Evolutionary conservation across 2,113 vertebrate species (phyloP), one percentile per base, ranked within the genome.

Genomic region (Elachura formosa): DNA sequence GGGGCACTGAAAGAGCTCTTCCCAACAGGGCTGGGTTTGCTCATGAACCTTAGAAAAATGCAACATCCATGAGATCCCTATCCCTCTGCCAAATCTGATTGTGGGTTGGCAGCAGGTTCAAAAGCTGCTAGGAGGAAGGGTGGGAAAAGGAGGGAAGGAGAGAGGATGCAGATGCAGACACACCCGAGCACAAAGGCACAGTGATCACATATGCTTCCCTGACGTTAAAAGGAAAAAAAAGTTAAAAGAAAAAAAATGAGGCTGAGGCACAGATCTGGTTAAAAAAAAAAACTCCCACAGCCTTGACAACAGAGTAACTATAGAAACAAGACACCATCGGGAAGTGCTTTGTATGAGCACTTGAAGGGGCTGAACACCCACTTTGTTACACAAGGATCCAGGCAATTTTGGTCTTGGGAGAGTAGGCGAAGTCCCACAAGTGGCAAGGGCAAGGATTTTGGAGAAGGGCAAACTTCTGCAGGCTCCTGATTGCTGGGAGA

Each of bases 61-160:
- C 38, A 82, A 45, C 8, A 61, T 51, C 81, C 73, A 62, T 0
- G 1, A 85, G 82, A 79, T 58, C 82, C 24, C 92, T 79, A 62
- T 83, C 23, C 78, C 46, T 64, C 72, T 83, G 92, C 88, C 96
- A 95, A 52, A 66, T 88, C 92, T 76, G 85, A 91, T 6, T 62
- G 78, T 16, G 25, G 72, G 92, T 82, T 95, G 92, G 94, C 95
- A 94, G 66, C 59, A 54, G 85, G 82, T 96, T 95, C 95, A 93
- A 80, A 93, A 80, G 85, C 92, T 93, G 72, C 79, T 62, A 66
- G 82, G 63, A 96, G 88, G 85, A 94, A 94, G 95, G 92, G 84
- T 89, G 90, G 93, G 93, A 89, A 96, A 96, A 89, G 51, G 49
- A 95, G 92, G 88, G 90, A 88, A 94, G 38, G 63, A 80, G 85